phyloP scores from a whole-genome alignment of 2,888 invertebrate genomes.

The Lordiphosa andalusiaca region DNA sequence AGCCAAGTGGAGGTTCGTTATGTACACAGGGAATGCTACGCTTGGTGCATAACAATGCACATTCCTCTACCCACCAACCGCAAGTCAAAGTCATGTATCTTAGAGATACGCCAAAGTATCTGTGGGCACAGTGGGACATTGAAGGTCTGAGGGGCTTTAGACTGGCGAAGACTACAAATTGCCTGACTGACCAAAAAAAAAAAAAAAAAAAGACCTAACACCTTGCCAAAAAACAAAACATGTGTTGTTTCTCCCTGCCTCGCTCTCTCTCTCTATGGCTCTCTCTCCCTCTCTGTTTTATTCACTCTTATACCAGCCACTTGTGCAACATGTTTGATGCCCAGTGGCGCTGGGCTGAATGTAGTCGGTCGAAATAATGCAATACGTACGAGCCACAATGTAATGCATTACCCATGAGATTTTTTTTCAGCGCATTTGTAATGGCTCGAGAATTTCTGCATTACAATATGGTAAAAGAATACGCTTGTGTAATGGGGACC shows the following conservation, averaged over 20 bases:
- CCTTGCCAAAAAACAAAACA: constrained; percentile 17
- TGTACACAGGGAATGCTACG: constrained; percentile 49
- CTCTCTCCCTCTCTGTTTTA: background rate
- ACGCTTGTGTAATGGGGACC: no score
- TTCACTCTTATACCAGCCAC: constrained; percentile 23
- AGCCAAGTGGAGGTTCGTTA: constrained; percentile 32
- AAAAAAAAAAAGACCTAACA: constrained; percentile 22
- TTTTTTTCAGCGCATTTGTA: no score
- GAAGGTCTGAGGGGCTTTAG: background rate
- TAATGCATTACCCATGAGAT: no score
- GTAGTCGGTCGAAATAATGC: no score
- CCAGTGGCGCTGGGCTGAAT: no score
- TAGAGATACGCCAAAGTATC: constrained; percentile 40
- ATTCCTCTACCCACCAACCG: constrained; percentile 19
- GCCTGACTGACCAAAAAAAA: constrained; percentile 11
- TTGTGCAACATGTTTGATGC: constrained; percentile 50
- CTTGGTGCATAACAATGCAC: constrained; percentile 67
- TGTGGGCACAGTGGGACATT: constrained; percentile 30
- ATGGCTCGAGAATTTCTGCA: no score
- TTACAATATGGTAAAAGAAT: no score
- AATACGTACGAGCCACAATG: no score
- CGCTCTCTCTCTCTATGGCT: no score
- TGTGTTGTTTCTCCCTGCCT: background rate
- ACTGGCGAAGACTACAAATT: constrained; percentile 31
- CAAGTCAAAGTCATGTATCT: constrained; percentile 34